Base-by-base conservation (phyloP, 2,888 invertebrate species). In the Metacarcinus magister region DNA sequence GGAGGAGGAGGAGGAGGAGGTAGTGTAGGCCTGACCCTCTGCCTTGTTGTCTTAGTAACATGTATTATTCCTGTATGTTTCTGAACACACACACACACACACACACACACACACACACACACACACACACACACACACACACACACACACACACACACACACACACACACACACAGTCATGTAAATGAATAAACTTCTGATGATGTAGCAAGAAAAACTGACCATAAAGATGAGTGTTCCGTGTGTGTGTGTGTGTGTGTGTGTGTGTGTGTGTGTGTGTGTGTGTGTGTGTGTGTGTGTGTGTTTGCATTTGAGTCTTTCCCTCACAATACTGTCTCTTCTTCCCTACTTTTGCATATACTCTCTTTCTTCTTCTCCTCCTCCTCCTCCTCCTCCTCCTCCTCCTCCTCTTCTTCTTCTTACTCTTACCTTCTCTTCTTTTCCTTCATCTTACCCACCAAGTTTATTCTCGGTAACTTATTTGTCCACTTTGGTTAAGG, bases 221-320 rank as follows among this genome's bases (percentile, higher is more conserved):
- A 54, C n/a, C 67, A 67, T 67, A 67, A n/a, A 67, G 67, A 23
- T 23, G 67, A n/a, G 67, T 23, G 19, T 67, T 87, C 39, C 19
- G 87, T 87, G 87, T 87, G 82, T 87, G 82, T 87, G 82, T 87
- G 82, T 87, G 82, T 87, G 82, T 87, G 82, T 87, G 82, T 87
- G 82, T 32, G 82, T 87, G 87, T 87, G 87, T 87, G 87, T 87
- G 87, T 87, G 87, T 87, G 87, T 87, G 87, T 87, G 87, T 87
- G 87, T 87, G 87, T 87, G 87, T 39, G 87, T 87, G 87, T 87
- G 87, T 39, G 39, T 87, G 39, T 39, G 87, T 32, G 28, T 39
- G 3, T 28, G 28, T 75, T 8, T 75, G 0, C 8, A 75, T 28
- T 28, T 28, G 8, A 75, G 28, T 60, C 60, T 60, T 60, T 60